phyloP scores from a whole-genome alignment of 2,113 vertebrate species.

The Gallinago paraguaiae region DNA sequence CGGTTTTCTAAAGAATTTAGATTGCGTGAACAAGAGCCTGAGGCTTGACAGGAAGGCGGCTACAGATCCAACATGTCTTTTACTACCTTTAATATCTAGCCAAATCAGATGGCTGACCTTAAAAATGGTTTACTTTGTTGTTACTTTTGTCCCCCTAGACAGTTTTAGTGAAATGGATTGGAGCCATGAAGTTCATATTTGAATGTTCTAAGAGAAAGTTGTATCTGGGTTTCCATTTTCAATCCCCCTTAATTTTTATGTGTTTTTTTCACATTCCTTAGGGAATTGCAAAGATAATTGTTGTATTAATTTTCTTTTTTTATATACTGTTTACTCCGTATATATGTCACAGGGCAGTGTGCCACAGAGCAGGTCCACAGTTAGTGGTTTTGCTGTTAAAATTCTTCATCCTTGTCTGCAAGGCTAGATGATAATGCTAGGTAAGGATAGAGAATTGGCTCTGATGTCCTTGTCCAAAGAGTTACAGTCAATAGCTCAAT shows the following conservation, averaged over 20 bases:
- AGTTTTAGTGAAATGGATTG: background rate
- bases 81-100: background rate
- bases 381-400: background rate
- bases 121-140: background rate
- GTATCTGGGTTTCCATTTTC: background rate
- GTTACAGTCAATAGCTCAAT: background rate
- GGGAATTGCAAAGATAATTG: background rate
- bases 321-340: background rate
- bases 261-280: background rate
- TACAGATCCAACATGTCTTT: background rate
- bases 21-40: background rate
- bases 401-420: background rate
- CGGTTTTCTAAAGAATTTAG: background rate
- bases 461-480: background rate
- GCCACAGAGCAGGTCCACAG: background rate
- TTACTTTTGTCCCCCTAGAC: background rate
- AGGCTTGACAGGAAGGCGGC: background rate
- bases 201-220: background rate
- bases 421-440: background rate
- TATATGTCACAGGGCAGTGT: background rate
- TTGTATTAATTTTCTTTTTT: background rate
- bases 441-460: background rate
- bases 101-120: background rate
- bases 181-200: background rate
- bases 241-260: background rate